Evolutionary conservation across 2,113 vertebrate species (phyloP).

Genomic region (Orcinus orca): DNA sequence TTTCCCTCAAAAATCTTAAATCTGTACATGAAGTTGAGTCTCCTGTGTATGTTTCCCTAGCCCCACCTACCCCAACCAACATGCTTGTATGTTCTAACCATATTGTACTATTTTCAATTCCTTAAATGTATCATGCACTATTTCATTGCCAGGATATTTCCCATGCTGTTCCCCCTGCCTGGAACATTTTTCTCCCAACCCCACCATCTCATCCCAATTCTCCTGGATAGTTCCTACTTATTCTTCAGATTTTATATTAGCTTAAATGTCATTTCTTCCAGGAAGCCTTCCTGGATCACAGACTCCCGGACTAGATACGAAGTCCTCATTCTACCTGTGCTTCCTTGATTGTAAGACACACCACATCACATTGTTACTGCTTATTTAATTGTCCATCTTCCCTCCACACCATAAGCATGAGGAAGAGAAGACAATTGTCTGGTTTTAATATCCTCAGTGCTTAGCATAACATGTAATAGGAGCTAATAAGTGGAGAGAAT

Average conservation of each 20-base stretch:
- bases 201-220: not conserved
- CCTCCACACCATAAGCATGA: not conserved
- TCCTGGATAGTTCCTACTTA: not conserved
- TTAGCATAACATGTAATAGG: not conserved
- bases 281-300: not conserved
- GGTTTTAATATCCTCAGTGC: not conserved
- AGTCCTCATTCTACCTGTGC: not conserved
- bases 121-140: not conserved
- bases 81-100: not conserved
- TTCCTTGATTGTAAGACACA: not conserved
- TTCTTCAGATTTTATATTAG: not conserved
- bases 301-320: not conserved
- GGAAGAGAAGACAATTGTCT: not conserved
- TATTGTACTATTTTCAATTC: not conserved
- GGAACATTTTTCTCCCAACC: not conserved
- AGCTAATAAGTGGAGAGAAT: not conserved
- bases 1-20: not conserved
- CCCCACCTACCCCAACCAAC: not conserved
- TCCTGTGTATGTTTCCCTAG: not conserved
- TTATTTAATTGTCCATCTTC: not conserved
- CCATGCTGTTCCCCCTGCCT: not conserved
- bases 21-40: not conserved
- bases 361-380: not conserved
- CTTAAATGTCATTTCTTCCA: not conserved
- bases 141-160: not conserved